Evolutionary conservation across 2,888 invertebrate species (phyloP), one percentile per base, ranked within the genome.

Genomic region (Bellardia bayeri): DNA sequence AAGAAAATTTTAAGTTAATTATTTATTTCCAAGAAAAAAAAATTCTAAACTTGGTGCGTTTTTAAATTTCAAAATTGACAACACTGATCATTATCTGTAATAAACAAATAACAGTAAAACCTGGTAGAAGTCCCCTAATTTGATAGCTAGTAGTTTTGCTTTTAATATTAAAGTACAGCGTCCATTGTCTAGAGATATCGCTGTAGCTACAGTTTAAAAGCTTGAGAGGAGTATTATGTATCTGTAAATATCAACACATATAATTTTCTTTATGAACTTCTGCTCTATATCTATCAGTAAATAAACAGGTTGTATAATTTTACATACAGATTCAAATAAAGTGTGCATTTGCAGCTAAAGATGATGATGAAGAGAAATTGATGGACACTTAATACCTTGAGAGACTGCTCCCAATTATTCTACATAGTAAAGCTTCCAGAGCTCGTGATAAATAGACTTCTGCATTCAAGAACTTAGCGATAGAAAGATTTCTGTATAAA

Each of bases 261-360:
- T 8, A 37, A 33, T 33, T 37, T 56, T 37, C 8, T 56, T 56
- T 56, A 56, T 40, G 16, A 56, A 40, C 56, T 72, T 72, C 14
- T 72, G 71, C 54, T 72, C 71, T 56, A 40, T 9, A 69, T 72
- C 14, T 33, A 49, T 69, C 8, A 9, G 9, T 69, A 69, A 5
- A 45, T 33, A 30, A 71, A 37, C n/a, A 33, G 7, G 54, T 71
- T n/a, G 16, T 71, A 23, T 54, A 51, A 49, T 33, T 71, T 71
- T 54, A 71, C 13, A 54, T 71, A 11, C 68, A 33, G 8, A 69
- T 33, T 16, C n/a, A 37, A 13, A 45, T 23, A 23, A 4, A 54
- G 7, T 45, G 11, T 45, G 45, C 45, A 45, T 45, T 45, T 13
- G 45, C 11, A 11, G 45, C 13, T 45, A 8, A 13, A 42, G 3